phyloP scores from a whole-genome alignment of 2,888 invertebrate genomes.

The Alloscopus bannaensis region DNA sequence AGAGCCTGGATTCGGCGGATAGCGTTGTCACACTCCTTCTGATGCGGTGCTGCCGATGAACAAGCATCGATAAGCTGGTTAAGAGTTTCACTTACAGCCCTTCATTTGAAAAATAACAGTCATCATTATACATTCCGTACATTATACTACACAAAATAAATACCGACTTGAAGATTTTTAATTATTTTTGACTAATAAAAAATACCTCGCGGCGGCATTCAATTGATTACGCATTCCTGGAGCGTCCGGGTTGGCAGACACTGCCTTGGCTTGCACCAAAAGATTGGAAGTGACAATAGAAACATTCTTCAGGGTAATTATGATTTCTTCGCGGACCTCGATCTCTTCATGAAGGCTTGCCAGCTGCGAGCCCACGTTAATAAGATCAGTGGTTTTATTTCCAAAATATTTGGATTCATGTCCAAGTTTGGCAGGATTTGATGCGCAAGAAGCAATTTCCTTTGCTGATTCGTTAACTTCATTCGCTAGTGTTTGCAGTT shows the following conservation, averaged over 20 bases:
- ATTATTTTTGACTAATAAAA: not conserved
- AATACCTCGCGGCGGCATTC: conserved; percentile 84
- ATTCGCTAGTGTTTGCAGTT: conserved; percentile 89
- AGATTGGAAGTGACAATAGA: conserved; percentile 91
- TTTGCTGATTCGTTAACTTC: conserved; percentile 85
- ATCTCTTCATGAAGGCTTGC: conserved; percentile 78
- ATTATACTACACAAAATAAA: too few species aligned
- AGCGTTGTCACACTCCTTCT: conserved; percentile 97
- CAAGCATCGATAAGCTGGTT: conserved; percentile 92
- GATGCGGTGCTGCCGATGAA: conserved; percentile 94
- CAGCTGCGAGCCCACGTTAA: conserved; percentile 69
- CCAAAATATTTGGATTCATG: conserved; percentile 87
- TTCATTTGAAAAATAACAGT: not conserved
- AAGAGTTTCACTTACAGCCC: conserved; percentile 92
- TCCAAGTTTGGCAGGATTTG: conserved; percentile 83
- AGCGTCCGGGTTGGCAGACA: conserved; percentile 91
- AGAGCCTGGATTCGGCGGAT: conserved; percentile 93
- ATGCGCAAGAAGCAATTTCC: conserved; percentile 75
- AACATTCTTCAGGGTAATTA: conserved; percentile 90
- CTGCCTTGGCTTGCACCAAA: conserved; percentile 90
- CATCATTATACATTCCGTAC: too few species aligned
- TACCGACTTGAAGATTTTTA: too few species aligned
- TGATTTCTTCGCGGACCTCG: conserved; percentile 87
- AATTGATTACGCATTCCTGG: conserved; percentile 94
- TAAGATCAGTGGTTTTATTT: conserved; percentile 74